A percentile compares a stretch with the other conserved stretches of the same genome.
phyloP scores from a whole-genome alignment of 2,113 vertebrate genomes.

The Ailuropoda melanoleuca region DNA sequence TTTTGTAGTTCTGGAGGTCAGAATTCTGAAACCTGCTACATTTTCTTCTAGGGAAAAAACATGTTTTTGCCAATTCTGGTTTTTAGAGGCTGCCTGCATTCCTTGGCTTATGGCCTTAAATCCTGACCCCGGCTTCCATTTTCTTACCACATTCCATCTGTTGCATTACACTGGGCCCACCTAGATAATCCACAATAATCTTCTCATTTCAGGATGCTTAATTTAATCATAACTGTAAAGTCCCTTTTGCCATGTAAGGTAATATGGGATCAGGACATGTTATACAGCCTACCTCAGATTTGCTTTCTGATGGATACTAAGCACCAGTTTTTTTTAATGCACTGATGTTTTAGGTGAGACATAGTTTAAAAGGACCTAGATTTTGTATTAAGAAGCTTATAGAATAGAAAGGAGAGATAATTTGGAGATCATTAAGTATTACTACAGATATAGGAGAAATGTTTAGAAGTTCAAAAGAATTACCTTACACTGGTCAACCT shows the following conservation, averaged over 20 bases:
- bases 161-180: neutral
- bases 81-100: neutral
- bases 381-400: neutral
- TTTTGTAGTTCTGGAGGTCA: neutral
- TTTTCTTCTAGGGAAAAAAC: neutral
- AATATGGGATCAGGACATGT: neutral
- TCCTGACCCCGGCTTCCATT: neutral
- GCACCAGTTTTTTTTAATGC: neutral
- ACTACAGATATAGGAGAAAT: neutral
- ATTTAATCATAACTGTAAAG: neutral
- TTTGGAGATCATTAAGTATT: neutral
- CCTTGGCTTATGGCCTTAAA: neutral
- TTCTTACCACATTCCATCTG: neutral
- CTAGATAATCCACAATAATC: neutral
- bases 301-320: neutral
- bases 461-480: neutral
- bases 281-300: neutral
- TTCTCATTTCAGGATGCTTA: neutral
- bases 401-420: neutral
- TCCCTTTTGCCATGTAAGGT: neutral
- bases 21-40: neutral
- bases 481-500: neutral
- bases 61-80: neutral
- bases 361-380: neutral
- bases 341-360: neutral